Evolutionary conservation across 2,888 invertebrate species (phyloP).

Genomic region (Sinelater perroti): DNA sequence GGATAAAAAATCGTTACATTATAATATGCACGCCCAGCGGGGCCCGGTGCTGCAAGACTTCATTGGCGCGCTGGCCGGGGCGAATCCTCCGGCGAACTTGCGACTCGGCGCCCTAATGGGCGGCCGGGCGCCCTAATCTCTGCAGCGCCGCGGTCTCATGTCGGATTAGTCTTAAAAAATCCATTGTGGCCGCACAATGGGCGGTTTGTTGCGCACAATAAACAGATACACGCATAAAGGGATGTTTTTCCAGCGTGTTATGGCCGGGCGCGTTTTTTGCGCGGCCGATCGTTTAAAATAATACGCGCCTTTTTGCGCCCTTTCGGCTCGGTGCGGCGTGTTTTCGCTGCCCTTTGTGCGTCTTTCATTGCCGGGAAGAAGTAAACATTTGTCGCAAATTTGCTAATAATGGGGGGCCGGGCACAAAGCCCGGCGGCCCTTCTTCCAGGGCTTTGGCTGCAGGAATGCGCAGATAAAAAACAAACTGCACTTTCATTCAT

Average conservation of each 20-base stretch:
- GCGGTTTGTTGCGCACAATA: constrained; percentile 52
- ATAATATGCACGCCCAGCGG: constrained; percentile 30
- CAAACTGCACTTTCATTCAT: background rate
- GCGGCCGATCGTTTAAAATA: constrained; percentile 38
- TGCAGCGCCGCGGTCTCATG: constrained; percentile 35
- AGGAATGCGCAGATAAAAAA: too few species aligned
- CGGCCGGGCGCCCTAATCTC: constrained; percentile 31
- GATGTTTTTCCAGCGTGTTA: constrained; percentile 59
- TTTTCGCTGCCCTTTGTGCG: constrained; percentile 29
- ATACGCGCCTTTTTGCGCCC: constrained; percentile 33
- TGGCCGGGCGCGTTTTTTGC: constrained; percentile 38
- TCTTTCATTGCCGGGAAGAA: constrained; percentile 31
- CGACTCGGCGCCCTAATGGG: constrained; percentile 31
- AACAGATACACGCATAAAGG: constrained; percentile 57
- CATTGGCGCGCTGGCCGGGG: constrained; percentile 29
- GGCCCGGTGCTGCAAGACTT: constrained; percentile 26
- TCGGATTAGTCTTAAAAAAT: constrained; percentile 39
- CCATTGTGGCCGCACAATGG: constrained; percentile 40
- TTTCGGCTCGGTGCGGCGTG: constrained; percentile 27
- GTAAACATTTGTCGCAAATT: constrained; percentile 9
- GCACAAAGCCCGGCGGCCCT: too few species aligned
- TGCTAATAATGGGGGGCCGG: constrained; percentile 4
- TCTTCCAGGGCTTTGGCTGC: too few species aligned
- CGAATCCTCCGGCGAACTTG: constrained; percentile 28
- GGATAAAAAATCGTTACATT: constrained; percentile 6